Base-by-base conservation (phyloP, 2,797 vertebrate species). In the Centropyge bicolor region DNA sequence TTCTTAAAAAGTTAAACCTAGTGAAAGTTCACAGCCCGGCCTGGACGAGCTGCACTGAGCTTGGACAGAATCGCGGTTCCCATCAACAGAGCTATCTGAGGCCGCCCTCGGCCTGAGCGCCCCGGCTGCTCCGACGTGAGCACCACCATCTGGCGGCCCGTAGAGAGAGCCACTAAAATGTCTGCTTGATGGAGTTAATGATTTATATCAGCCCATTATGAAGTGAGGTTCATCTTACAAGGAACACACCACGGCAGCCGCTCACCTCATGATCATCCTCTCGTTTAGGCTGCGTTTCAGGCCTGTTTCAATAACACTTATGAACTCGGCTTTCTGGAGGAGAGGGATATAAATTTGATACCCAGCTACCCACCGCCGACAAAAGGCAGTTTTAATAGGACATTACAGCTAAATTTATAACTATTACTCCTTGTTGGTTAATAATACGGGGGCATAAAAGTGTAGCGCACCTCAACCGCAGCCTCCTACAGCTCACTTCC, bases 141-240 rank as follows among this genome's bases (percentile, higher is more conserved):
- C 92, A 91, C 91, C 89, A 91, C 92, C 94, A 95, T 93, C 93
- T 94, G 93, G 92, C 87, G 82, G 78, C 74, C 61, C 79, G 38
- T 24, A 88, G 81, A 88, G 69, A 81, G 61, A 86, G 77, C 70
- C 80, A 90, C 81, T 91, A 84, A 92, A 92, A 89, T 86, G 75
- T 71, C 62, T 76, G 76, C 43, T 82, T 92, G 90, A 89, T 94
- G 85, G 86, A 92, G 94, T 94, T 95, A 94, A 95, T 95, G 91
- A 95, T 95, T 95, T 91, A 94, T 94, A 81, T 49, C 82, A 52
- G 81, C 73, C 86, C 77, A 83, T 88, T 89, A 90, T 85, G 54
- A 87, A 80, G 73, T 64, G 49, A 77, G 83, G 74, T 87, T 85
- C 81, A 71, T 86, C 84, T 87, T 55, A 67, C 63, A 64, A 73